Percentiles rank a stretch among this genome's conserved stretches.
phyloP scores from a whole-genome alignment of 2,113 vertebrate species.

The Notiomystis cincta region DNA sequence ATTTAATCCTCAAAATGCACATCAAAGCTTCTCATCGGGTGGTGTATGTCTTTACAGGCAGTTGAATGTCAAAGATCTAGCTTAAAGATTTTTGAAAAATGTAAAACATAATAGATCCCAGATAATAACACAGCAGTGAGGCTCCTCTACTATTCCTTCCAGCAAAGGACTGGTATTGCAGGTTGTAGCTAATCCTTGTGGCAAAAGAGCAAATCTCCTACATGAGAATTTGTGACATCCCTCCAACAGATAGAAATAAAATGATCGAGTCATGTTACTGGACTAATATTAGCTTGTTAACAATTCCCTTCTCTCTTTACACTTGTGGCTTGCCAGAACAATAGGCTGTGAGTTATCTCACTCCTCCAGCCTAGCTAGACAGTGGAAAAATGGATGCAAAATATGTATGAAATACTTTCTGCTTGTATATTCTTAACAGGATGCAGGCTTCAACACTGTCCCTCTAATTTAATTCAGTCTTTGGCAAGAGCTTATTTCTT shows the following conservation, averaged over 20 bases:
- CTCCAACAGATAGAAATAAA: conserved; percentile 57
- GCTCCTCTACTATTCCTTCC: conserved; percentile 74
- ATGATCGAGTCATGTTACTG: conserved; percentile 50
- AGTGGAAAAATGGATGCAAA: conserved; percentile 58
- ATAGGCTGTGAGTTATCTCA: conserved; percentile 59
- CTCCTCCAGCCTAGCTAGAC: conserved; percentile 64
- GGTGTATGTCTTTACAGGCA: conserved; percentile 85
- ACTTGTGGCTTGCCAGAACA: conserved; percentile 60
- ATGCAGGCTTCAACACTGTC: background rate
- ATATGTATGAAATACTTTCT: conserved; percentile 34
- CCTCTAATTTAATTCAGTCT: conserved; percentile 60
- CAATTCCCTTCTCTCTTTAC: conserved; percentile 53
- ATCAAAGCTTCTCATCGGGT: conserved; percentile 91
- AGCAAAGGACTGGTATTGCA: conserved; percentile 66
- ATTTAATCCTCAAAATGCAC: conserved; percentile 96
- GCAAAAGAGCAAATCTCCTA: conserved; percentile 60
- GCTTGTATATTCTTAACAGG: conserved; percentile 10
- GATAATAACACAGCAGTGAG: conserved; percentile 87
- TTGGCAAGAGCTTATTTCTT: conserved; percentile 59
- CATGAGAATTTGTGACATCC: conserved; percentile 44
- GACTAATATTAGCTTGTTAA: conserved; percentile 61
- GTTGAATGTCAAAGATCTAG: conserved; percentile 89
- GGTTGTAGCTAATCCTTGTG: conserved; percentile 70
- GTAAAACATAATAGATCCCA: conserved; percentile 89
- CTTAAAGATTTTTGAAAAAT: conserved; percentile 89